These are phyloP conservation scores for Montipora efflorescens DNA, from an alignment of 64 coral and sea anemone species.

Conservation along the genomic window DNA sequence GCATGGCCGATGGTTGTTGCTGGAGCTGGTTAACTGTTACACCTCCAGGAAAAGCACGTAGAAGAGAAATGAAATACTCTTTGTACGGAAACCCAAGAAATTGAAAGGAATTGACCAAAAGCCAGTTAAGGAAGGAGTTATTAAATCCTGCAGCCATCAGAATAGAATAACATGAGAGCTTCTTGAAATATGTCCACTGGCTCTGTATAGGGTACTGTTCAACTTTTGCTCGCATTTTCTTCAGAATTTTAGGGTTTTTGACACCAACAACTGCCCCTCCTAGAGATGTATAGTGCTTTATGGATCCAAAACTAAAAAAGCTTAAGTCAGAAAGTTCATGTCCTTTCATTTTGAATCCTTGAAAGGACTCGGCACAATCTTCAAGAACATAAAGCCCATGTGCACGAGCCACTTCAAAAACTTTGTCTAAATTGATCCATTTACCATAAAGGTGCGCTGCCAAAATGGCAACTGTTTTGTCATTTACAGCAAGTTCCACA, in stretches of 20 bases:
- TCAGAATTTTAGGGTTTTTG: slow-evolving; percentile 69
- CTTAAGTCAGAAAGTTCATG: slow-evolving; percentile 80
- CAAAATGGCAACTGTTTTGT: slow-evolving; percentile 90
- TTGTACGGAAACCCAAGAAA: slow-evolving; percentile 77
- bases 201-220: slow-evolving; percentile 72
- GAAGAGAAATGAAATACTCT: slow-evolving; percentile 76
- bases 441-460: slow-evolving; percentile 94
- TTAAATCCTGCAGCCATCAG: slow-evolving; percentile 69
- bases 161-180: slow-evolving; percentile 83
- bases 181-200: slow-evolving; percentile 70
- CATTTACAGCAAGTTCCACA: slow-evolving; percentile 78
- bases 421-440: slow-evolving; percentile 82
- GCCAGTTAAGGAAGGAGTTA: slow-evolving; percentile 42
- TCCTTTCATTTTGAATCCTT: slow-evolving; percentile 84
- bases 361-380: slow-evolving; percentile 98
- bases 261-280: slow-evolving; percentile 88
- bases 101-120: slow-evolving; percentile 54
- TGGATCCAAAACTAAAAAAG: slow-evolving; percentile 97
- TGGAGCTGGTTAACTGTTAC: slow-evolving; percentile 53
- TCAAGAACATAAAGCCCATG: slow-evolving; percentile 82
- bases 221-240: slow-evolving; percentile 87
- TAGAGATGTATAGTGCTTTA: slow-evolving; percentile 87
- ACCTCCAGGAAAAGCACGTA: slow-evolving; percentile 87
- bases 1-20: slow-evolving; percentile 80
- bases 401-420: slow-evolving; percentile 63